phyloP scores from a whole-genome alignment of 1,140 invertebrate genomes.

The Centruroides vittatus region DNA sequence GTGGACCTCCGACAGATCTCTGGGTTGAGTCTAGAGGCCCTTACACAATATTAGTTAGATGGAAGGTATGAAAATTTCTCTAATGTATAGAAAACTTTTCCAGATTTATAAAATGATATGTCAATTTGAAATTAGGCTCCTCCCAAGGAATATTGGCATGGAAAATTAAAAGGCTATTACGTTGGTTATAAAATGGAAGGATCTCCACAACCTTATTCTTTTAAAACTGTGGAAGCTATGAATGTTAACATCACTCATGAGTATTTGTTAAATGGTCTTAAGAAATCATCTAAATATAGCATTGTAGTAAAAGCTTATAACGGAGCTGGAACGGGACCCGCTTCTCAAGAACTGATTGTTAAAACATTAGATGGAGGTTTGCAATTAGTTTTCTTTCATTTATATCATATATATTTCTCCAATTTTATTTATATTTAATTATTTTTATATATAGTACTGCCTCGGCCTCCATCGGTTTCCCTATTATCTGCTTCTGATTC shows the following conservation, averaged over 20 bases:
- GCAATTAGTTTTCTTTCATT: neutral
- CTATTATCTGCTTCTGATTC: constrained; percentile 10
- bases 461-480: constrained; percentile 9
- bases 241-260: constrained; percentile 14
- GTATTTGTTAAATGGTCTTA: constrained; percentile 16
- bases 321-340: constrained; percentile 19
- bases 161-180: constrained; percentile 70
- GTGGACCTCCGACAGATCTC: constrained; percentile 17
- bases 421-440: too few species aligned
- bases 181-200: constrained; percentile 43
- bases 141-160: constrained; percentile 77
- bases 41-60: constrained; percentile 14
- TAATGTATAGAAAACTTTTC: neutral
- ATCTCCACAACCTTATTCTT: constrained; percentile 53
- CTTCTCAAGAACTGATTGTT: constrained; percentile 18
- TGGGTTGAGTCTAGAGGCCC: constrained; percentile 17
- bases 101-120: neutral
- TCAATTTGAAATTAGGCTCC: constrained; percentile 40
- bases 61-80: constrained; percentile 50
- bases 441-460: constrained; percentile 6
- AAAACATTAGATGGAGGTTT: constrained; percentile 20
- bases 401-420: too few species aligned
- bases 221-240: constrained; percentile 11
- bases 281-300: constrained; percentile 18
- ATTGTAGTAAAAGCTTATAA: constrained; percentile 22